phyloP scores from a whole-genome alignment of 2,888 invertebrate species.

The Iphiclides podalirius region DNA sequence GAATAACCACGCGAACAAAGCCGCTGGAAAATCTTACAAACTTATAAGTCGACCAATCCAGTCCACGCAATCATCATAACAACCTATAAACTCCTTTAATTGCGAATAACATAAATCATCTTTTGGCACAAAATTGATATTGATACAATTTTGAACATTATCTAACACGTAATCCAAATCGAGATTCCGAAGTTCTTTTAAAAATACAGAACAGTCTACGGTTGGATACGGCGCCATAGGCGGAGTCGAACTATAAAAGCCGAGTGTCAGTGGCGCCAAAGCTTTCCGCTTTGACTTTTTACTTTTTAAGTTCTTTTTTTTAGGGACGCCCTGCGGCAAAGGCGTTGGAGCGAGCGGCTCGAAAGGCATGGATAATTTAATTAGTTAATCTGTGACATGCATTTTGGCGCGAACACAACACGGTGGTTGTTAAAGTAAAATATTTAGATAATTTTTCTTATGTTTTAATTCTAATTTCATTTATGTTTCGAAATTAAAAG shows the following conservation, averaged over 20 bases:
- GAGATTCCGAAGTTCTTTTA: conserved; percentile 6
- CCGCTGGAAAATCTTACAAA: too few species aligned
- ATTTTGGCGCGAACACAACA: conserved; percentile 28
- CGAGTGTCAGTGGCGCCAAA: conserved; percentile 69
- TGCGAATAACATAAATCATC: too few species aligned
- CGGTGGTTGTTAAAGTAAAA: conserved; percentile 1
- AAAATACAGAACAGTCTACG: conserved; percentile 19
- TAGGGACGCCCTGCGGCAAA: conserved; percentile 52
- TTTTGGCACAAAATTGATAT: too few species aligned
- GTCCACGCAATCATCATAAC: too few species aligned
- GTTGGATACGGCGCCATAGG: conserved; percentile 53
- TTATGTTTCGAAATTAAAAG: too few species aligned
- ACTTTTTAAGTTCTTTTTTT: conserved; percentile 43
- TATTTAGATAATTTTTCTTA: conserved; percentile 7
- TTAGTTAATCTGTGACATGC: conserved; percentile 43
- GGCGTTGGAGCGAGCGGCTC: conserved; percentile 49
- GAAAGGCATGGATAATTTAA: conserved; percentile 48
- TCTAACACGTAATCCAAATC: conserved; percentile 2
- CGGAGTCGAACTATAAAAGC: conserved; percentile 48
- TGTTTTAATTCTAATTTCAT: too few species aligned
- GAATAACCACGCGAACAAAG: too few species aligned
- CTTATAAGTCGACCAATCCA: too few species aligned
- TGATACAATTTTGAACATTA: too few species aligned
- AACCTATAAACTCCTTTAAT: too few species aligned
- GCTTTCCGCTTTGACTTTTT: conserved; percentile 60